Base-by-base conservation (phyloP, 2,797 vertebrate genomes). In the Enteromius anoplus region DNA sequence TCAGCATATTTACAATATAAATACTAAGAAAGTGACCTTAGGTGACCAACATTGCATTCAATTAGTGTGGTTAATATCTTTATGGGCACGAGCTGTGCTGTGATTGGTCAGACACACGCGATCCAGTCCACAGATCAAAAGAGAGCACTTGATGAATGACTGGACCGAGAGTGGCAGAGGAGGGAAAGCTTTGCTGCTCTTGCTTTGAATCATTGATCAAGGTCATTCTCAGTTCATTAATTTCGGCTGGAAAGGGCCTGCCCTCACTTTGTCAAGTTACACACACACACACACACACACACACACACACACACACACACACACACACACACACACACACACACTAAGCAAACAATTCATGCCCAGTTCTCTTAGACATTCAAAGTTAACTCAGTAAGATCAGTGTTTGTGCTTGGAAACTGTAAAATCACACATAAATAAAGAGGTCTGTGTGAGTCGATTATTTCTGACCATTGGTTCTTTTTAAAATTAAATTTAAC, bases 61-160 rank as follows among this genome's bases (percentile, higher is more conserved):
- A 87, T 89, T 89, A 89, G 69, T 75, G 81, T 71, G 45, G 86
- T 88, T 87, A 86, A 86, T 84, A 72, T 85, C 64, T 77, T 85
- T 85, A 83, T 75, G 69, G 73, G 81, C 69, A 78, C 26, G 14
- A 42, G 64, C 71, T 68, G 65, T 12, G 3, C 60, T 80, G 85
- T 88, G 95, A 95, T 96, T 95, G 95, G 93, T 93, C 93, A 71
- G 93, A 93, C 80, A 86, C 93, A 90, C 90, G 91, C 93, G 95
- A 95, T 95, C 92, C 95, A 94, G 94, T 94, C 95, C 92, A 93
- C 89, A 96, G 96, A 96, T 96, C 96, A 96, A 96, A 95, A 94
- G 93, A 89, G 92, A 89, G 78, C 93, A 93, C 93, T 94, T 96
- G 95, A 96, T 96, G 94, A 94, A 96, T 92, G 92, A 92, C 92